Percentiles rank a stretch among this genome's conserved stretches.
These are phyloP conservation scores for Melanargia galathea DNA, from an alignment of 2,888 invertebrate genomes.

Conservation along the genomic window DNA sequence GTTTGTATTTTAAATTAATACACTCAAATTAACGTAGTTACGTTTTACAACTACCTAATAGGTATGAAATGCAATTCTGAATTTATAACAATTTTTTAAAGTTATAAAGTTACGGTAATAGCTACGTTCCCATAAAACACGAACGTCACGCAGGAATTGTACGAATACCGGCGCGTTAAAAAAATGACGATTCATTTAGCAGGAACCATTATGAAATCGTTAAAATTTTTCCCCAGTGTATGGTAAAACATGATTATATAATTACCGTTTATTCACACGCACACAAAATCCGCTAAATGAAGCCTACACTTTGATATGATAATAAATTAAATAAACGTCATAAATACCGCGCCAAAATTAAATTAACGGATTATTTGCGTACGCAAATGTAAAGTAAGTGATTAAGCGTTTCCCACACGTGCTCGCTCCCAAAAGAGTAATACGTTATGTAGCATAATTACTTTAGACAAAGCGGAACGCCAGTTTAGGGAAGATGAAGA, in stretches of 20 bases:
- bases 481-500: slow-evolving; percentile 80
- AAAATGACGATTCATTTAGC: slow-evolving; percentile 55
- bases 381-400: slow-evolving; percentile 79
- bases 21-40: slow-evolving; percentile 4
- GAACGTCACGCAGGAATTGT: slow-evolving; percentile 34
- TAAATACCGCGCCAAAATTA: slow-evolving; percentile 76
- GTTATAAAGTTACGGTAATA: slow-evolving; percentile 25
- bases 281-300: slow-evolving; percentile 69
- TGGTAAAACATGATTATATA: slow-evolving; percentile 67
- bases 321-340: slow-evolving; percentile 78
- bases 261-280: slow-evolving; percentile 72
- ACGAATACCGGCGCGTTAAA: slow-evolving; percentile 47
- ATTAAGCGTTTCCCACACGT: slow-evolving; percentile 78
- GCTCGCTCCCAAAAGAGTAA: slow-evolving; percentile 79
- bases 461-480: slow-evolving; percentile 75
- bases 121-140: slow-evolving; percentile 29
- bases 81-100: slow-evolving; percentile 22
- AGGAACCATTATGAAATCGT: slow-evolving; percentile 63
- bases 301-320: slow-evolving; percentile 76
- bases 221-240: slow-evolving; percentile 66
- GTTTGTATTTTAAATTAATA: slow-evolving; percentile 7
- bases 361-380: slow-evolving; percentile 79
- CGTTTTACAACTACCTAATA: slow-evolving; percentile 18
- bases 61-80: slow-evolving; percentile 17
- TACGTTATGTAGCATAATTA: slow-evolving; percentile 79